Conservation (phyloP, 2,113 vertebrate species). For the Hemibagrus wyckioides region DNA sequence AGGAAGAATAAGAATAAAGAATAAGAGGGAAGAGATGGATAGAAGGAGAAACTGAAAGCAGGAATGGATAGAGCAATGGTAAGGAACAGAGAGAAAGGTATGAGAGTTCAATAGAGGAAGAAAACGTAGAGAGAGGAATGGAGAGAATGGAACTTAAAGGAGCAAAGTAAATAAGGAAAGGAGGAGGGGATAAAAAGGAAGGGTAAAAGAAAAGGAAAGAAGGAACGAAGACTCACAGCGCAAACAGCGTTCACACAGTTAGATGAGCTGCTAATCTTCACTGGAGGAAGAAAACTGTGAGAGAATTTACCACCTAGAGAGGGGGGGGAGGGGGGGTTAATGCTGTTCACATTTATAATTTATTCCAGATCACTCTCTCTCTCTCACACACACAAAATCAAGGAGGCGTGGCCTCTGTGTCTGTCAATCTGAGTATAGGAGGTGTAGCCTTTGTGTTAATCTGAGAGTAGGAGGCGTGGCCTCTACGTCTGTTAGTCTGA, state of each 20-base stretch:
- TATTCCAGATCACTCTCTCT: neutral
- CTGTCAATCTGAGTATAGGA: too few species aligned
- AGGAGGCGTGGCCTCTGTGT: neutral
- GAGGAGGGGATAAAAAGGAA: neutral
- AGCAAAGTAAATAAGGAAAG: neutral
- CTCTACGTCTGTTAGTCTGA: too few species aligned
- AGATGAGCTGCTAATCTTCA: slow-evolving; percentile 8
- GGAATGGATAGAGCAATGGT: neutral
- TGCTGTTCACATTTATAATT: neutral
- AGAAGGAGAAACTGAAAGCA: neutral
- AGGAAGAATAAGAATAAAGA: too few species aligned
- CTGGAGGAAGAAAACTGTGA: slow-evolving; percentile 33
- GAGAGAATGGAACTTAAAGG: neutral
- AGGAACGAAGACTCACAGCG: neutral
- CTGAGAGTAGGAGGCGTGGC: too few species aligned
- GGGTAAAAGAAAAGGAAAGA: neutral
- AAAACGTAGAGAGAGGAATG: neutral
- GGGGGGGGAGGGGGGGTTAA: neutral
- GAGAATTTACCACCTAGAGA: slow-evolving; percentile 52
- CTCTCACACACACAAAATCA: neutral
- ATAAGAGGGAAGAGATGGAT: neutral
- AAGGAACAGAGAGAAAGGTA: neutral
- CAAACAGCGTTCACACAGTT: neutral
- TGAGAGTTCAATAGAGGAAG: too few species aligned
- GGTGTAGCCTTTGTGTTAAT: too few species aligned